Conservation (phyloP, 2,797 vertebrate genomes). For the Dendrocincla tyrannina region DNA sequence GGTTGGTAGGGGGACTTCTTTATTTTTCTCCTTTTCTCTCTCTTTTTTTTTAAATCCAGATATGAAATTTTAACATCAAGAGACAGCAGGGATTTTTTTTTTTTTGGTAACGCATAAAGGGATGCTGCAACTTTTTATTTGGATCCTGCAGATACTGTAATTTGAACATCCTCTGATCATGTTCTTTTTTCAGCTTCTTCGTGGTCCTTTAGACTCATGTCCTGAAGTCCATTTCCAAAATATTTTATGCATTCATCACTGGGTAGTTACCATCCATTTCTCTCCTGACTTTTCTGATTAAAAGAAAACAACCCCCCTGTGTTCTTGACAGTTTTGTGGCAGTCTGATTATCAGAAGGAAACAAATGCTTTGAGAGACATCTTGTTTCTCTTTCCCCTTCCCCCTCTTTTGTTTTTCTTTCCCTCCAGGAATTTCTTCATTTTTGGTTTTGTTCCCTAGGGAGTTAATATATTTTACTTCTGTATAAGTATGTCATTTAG, state of each 20-base stretch:
- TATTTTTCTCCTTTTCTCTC: background rate
- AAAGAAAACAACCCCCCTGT: background rate
- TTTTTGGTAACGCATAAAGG: background rate
- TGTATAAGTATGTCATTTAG: background rate
- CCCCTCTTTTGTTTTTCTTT: background rate
- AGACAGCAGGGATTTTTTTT: background rate
- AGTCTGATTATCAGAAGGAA: background rate
- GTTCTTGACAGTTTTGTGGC: background rate
- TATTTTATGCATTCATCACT: background rate
- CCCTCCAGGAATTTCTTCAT: background rate
- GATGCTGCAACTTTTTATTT: background rate
- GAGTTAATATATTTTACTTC: background rate
- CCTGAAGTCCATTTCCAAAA: background rate
- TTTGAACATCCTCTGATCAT: background rate
- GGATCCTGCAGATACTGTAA: background rate
- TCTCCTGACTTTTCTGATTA: background rate
- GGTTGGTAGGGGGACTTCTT: background rate
- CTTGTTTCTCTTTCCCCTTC: background rate
- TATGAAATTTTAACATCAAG: background rate
- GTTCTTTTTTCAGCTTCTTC: background rate
- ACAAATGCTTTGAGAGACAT: background rate
- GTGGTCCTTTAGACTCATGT: background rate
- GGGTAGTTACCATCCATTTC: background rate
- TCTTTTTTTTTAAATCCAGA: background rate
- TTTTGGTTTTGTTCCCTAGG: background rate